A percentile compares a stretch with the other conserved stretches of the same genome.
phyloP scores from a whole-genome alignment of 1,140 invertebrate species.

The Pachyrhynchus sulphureomaculatus region DNA sequence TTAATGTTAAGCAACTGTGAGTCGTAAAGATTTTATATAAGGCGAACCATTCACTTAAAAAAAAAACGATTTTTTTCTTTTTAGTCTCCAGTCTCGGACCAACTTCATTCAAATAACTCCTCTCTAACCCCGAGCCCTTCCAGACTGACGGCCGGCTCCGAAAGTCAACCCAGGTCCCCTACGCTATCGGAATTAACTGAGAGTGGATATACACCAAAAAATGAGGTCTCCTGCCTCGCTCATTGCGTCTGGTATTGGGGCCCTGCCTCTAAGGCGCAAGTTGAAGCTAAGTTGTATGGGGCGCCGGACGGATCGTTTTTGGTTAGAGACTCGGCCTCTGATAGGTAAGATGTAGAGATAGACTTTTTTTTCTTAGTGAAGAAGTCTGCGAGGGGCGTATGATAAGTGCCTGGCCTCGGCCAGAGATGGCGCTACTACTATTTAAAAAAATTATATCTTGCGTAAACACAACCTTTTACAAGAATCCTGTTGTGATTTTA shows the following conservation, averaged over 20 bases:
- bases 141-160: not conserved
- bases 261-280: slow-evolving; percentile 53
- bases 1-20: too few relatives aligned
- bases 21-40: too few relatives aligned
- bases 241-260: slow-evolving; percentile 56
- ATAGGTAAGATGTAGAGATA: slow-evolving; percentile 53
- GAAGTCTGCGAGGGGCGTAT: too few relatives aligned
- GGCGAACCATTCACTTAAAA: too few relatives aligned
- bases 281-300: slow-evolving; percentile 57
- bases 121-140: not conserved
- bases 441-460: too few relatives aligned
- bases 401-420: too few relatives aligned
- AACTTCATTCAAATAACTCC: slow-evolving; percentile 6
- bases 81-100: not conserved
- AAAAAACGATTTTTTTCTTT: not conserved
- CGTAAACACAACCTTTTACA: too few relatives aligned
- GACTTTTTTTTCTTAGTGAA: too few relatives aligned
- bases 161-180: not conserved
- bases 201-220: slow-evolving; percentile 27
- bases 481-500: too few relatives aligned
- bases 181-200: slow-evolving; percentile 3
- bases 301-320: slow-evolving; percentile 78
- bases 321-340: slow-evolving; percentile 73
- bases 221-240: slow-evolving; percentile 37
- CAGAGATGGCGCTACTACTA: too few relatives aligned